Base-by-base conservation (phyloP, 2,888 invertebrate species). In the Orchestes rusci region DNA sequence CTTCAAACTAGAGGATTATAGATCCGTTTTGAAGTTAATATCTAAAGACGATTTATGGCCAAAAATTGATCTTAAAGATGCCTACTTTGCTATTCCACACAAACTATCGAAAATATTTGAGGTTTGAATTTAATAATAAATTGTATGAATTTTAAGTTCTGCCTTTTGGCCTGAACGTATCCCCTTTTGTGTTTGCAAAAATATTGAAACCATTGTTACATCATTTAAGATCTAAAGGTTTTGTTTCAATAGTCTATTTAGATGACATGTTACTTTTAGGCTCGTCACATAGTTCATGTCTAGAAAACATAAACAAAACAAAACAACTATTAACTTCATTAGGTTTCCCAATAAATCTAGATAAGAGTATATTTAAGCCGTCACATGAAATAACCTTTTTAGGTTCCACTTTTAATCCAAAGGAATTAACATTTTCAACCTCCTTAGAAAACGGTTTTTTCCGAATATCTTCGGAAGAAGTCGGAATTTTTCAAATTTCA, bases 1-100 rank as follows among this genome's bases (percentile, higher is more conserved):
- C 45, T 59, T 60, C 35, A 56, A 60, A 48, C 44, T 58, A 19
- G 56, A 59, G 36, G 55, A 58, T 43, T 50, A 44, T 27, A 48
- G 51, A 42, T 54, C 56, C 0, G 54, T 53, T 1, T 34, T 36
- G 8, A 44, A 53, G 17, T 27, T 59, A 15, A 12, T 43, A n/a
- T n/a, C 15, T 16, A 36, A 35, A 39, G 28, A 50, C 23, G 38
- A 43, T 13, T 55, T 23, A 16, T 16, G 48, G 36, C 34, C 48
- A 23, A 43, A 39, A 16, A 34, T 53, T 13, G 52, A 53, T 46
- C 17, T 53, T 5, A 50, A 45, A 13, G 23, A 23, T 23, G 23
- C 23, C 7, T 23, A 23, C 10, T 23, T 23, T 23, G 23, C 23
- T 7, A 23, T 23, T 23, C 23, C 23, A 31, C 12, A 23, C 5